These are phyloP conservation scores for Nebria brevicollis DNA, from an alignment of 2,888 invertebrate species.

Conservation along the genomic window DNA sequence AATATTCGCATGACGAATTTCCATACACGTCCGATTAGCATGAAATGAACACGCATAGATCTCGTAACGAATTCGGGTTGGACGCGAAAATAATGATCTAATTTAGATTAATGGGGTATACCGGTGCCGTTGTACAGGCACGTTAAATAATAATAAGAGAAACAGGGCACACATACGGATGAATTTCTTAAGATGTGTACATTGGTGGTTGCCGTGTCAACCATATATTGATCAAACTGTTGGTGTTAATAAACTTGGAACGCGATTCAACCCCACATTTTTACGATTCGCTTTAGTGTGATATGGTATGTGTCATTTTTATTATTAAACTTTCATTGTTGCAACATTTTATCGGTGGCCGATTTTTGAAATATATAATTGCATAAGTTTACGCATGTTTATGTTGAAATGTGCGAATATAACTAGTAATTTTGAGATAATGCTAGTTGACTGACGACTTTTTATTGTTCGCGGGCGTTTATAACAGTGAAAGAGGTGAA, in stretches of 20 bases:
- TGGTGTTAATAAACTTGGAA: constrained; percentile 36
- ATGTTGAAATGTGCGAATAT: constrained; percentile 24
- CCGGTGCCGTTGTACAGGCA: background rate
- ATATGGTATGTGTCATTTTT: constrained; percentile 28
- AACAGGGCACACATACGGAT: constrained; percentile 50
- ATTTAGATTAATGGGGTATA: constrained; percentile 36
- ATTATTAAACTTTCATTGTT: constrained; percentile 1
- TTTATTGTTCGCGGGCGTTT: constrained; percentile 21
- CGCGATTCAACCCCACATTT: constrained; percentile 31
- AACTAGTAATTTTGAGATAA: constrained; percentile 6
- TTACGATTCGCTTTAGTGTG: constrained; percentile 24
- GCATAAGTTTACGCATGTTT: constrained; percentile 12
- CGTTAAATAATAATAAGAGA: background rate
- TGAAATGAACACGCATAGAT: constrained; percentile 28
- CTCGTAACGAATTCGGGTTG: constrained; percentile 33
- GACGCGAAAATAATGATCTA: constrained; percentile 23
- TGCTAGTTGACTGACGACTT: constrained; percentile 24
- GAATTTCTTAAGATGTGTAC: constrained; percentile 57
- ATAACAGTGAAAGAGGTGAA: constrained; percentile 31
- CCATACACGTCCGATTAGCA: constrained; percentile 24
- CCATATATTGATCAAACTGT: constrained; percentile 57
- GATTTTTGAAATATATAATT: background rate
- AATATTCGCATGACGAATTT: constrained; percentile 24
- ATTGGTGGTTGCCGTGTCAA: constrained; percentile 56
- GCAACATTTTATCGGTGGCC: background rate